These are phyloP conservation scores for Drosophila affinis DNA, from an alignment of 2,888 invertebrate species.

Conservation along the genomic window DNA sequence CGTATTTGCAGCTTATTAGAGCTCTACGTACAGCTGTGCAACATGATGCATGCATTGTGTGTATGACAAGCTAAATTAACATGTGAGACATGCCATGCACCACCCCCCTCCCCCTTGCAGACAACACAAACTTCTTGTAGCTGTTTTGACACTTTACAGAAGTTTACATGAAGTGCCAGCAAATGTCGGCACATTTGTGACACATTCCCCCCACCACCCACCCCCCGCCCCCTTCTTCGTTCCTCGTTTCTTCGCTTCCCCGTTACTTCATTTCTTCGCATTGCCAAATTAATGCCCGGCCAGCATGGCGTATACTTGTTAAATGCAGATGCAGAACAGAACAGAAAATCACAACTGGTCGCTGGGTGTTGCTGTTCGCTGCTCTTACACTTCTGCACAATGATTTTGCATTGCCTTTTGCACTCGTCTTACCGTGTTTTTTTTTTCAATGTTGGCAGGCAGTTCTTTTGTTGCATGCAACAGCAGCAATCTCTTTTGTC, in stretches of 20 bases:
- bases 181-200: constrained; percentile 75
- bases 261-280: constrained; percentile 24
- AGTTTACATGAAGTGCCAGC: constrained; percentile 59
- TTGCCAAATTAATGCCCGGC: constrained; percentile 57
- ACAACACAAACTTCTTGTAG: constrained; percentile 44
- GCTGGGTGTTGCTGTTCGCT: constrained; percentile 28
- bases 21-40: constrained; percentile 12
- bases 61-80: constrained; percentile 70
- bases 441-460: constrained; percentile 50
- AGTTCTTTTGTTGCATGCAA: constrained; percentile 55
- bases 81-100: constrained; percentile 51
- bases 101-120: constrained; percentile 13
- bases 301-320: constrained; percentile 75
- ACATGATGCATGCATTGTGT: constrained; percentile 59
- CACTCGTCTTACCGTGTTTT: constrained; percentile 21
- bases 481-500: constrained; percentile 25
- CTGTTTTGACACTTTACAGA: constrained; percentile 52
- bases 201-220: not conserved
- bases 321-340: constrained; percentile 54
- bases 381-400: constrained; percentile 20
- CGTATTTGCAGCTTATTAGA: constrained; percentile 29
- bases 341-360: constrained; percentile 36
- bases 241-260: constrained; percentile 24
- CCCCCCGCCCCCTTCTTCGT: no score
- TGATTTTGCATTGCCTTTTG: constrained; percentile 4